phyloP scores from a whole-genome alignment of 2,888 invertebrate genomes.

The Drosophila mayaguana region DNA sequence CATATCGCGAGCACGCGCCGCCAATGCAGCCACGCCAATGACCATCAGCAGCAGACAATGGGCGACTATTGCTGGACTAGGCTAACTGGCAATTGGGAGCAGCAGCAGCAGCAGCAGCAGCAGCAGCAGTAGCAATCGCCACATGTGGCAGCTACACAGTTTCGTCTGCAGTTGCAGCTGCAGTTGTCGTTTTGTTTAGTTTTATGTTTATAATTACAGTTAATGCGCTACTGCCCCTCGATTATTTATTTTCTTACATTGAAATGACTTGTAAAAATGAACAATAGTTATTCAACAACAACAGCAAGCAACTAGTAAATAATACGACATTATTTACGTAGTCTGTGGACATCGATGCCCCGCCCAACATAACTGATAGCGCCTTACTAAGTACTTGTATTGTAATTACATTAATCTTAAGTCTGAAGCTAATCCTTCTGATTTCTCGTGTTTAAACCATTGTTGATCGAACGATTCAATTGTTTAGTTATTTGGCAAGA shows the following conservation, averaged over 20 bases:
- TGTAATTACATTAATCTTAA: constrained; percentile 47
- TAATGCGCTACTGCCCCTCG: constrained; percentile 41
- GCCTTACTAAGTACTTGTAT: constrained; percentile 53
- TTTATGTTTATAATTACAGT: constrained; percentile 47
- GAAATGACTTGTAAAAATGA: constrained; percentile 67
- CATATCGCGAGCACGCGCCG: constrained; percentile 84
- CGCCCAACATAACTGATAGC: constrained; percentile 39
- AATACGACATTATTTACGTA: constrained; percentile 41
- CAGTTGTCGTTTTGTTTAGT: constrained; percentile 51
- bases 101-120: constrained; percentile 2
- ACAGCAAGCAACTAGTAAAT: constrained; percentile 33
- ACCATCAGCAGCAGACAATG: constrained; percentile 74
- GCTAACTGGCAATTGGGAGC: constrained; percentile 34
- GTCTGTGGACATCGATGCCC: constrained; percentile 37
- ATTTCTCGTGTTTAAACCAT: constrained; percentile 35
- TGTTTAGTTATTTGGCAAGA: constrained; percentile 33
- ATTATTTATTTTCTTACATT: constrained; percentile 65
- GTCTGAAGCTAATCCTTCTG: constrained; percentile 35
- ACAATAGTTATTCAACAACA: constrained; percentile 31
- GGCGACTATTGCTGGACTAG: constrained; percentile 32
- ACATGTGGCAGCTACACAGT: constrained; percentile 19
- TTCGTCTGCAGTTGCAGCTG: constrained; percentile 29
- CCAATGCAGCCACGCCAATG: constrained; percentile 84
- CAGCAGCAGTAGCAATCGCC: neutral
- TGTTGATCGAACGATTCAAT: constrained; percentile 37